Base-by-base conservation (phyloP, 2,888 invertebrate species). In the Anagyrus pseudococci region DNA sequence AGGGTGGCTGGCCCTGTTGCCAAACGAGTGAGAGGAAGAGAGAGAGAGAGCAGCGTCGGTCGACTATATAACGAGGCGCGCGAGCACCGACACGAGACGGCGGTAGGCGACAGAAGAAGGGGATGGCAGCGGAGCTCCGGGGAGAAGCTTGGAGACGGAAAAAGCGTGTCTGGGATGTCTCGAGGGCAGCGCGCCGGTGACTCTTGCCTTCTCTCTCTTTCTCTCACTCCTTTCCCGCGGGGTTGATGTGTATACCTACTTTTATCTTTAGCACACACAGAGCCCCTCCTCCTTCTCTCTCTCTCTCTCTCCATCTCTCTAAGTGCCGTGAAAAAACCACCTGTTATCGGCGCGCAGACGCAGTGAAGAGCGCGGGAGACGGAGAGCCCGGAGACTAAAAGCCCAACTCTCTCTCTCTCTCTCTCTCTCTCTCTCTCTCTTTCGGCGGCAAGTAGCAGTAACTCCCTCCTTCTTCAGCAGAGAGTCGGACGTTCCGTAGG, bases 211-310 rank as follows among this genome's bases (percentile, higher is more conserved):
- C n/a, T 7, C 29, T 29, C 29, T 29, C 29, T 7, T 15, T 2
- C 33, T 37, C 33, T 10, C 13, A 15, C 13, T 37, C 10, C 6
- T 29, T 37, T 10, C 33, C 15, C 33, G 15, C 10, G 33, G 15
- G 33, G 15, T 2, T 10, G 15, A 10, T 2, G 15, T 15, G 33
- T 37, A 8, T 37, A 8, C 46, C 7, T 47, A 49, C 57, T 58
- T 58, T 58, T 58, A 58, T 58, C 57, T 57, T 57, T 43, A 41
- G 40, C 49, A 15, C 54, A 41, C 23, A 40, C 33, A 29, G 6
- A 29, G 6, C 4, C 29, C 6, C 29, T 29, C 4, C 10, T 7
- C 29, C 4, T 29, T 29, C 29, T 29, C 29, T 29, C 29, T 29
- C 6, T 10, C 29, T 7, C 29, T 4, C 29, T 4, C 10, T 7